Evolutionary conservation across 2,113 vertebrate species (phyloP).

Genomic region (Procavia capensis): DNA sequence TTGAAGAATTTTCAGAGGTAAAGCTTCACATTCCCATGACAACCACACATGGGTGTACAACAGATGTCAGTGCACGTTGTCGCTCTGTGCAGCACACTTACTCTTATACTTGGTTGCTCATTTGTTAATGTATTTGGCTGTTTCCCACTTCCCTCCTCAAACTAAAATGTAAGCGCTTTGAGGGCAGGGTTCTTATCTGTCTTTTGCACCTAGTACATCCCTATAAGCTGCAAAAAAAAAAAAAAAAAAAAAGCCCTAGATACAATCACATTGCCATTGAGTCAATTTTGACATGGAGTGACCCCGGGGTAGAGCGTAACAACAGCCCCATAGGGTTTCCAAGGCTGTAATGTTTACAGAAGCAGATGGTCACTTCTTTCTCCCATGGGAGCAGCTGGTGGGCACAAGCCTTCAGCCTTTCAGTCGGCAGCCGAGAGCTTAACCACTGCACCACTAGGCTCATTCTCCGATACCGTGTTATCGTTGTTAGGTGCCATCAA

Average conservation of each 20-base stretch:
- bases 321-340: background rate
- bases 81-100: background rate
- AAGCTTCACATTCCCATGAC: background rate
- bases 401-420: background rate
- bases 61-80: background rate
- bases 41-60: background rate
- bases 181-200: background rate
- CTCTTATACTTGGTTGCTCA: background rate
- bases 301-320: background rate
- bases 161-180: background rate
- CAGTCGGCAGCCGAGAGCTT: background rate
- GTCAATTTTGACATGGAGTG: background rate
- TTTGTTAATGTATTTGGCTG: background rate
- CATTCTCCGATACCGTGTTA: background rate
- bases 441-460: background rate
- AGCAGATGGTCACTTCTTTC: background rate
- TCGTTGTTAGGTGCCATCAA: too few species aligned
- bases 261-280: background rate
- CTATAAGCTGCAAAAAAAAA: too few species aligned
- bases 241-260: constrained; percentile 2
- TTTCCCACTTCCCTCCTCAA: too few species aligned
- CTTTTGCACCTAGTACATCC: background rate
- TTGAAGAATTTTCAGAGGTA: background rate
- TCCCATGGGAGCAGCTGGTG: background rate
- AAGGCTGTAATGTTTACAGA: background rate